Percentiles rank a stretch among this genome's conserved stretches.
These are phyloP conservation scores for Reticulitermes speratus DNA, from an alignment of 1,140 invertebrate genomes.

Conservation along the genomic window DNA sequence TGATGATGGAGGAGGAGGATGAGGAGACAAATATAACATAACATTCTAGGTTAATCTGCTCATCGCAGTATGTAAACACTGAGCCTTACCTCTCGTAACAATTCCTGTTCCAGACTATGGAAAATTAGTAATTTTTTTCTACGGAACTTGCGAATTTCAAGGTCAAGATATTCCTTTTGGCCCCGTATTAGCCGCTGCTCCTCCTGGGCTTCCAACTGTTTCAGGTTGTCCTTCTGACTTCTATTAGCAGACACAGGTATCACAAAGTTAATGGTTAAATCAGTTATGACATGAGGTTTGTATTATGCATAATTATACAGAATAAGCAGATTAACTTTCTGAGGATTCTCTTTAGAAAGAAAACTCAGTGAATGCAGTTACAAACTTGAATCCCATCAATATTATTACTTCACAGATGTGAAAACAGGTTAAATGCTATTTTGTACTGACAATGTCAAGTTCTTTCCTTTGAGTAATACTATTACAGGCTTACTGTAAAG, in stretches of 20 bases:
- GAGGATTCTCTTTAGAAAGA: background rate
- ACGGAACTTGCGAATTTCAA: constrained; percentile 90
- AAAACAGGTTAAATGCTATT: too few species aligned
- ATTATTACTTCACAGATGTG: too few species aligned
- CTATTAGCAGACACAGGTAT: constrained; percentile 44
- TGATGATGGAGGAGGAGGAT: too few species aligned
- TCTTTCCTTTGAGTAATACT: too few species aligned
- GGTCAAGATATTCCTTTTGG: constrained; percentile 88
- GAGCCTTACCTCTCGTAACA: constrained; percentile 77
- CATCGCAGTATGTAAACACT: background rate
- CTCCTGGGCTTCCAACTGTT: constrained; percentile 87
- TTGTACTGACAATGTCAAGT: too few species aligned
- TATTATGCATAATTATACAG: too few species aligned
- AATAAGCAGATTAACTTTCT: too few species aligned
- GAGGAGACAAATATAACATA: too few species aligned
- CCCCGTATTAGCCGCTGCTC: constrained; percentile 81
- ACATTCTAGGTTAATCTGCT: background rate
- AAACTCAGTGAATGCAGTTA: background rate
- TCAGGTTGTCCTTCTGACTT: constrained; percentile 88
- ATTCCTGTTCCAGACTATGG: constrained; percentile 88
- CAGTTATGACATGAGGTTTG: too few species aligned
- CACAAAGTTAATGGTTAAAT: background rate
- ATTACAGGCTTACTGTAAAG: constrained; percentile 65
- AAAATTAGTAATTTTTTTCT: constrained; percentile 84
- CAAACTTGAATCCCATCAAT: background rate